These are phyloP conservation scores for Thalassaphorura encarpata DNA, from an alignment of 1,140 invertebrate species.

Conservation along the genomic window DNA sequence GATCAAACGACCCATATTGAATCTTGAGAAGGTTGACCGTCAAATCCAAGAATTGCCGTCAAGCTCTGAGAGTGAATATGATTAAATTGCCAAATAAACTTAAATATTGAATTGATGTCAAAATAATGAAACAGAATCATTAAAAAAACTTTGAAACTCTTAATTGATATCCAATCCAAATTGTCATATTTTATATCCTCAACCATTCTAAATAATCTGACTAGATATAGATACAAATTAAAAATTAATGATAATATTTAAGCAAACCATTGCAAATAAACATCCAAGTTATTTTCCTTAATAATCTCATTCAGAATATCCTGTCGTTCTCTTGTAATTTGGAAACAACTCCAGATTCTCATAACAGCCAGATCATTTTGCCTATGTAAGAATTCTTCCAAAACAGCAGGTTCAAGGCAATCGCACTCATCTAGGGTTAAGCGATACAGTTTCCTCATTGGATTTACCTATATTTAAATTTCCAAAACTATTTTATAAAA, in stretches of 20 bases:
- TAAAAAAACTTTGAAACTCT: no score
- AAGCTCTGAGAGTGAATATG: no score
- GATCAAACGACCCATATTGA: no score
- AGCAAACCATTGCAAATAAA: constrained; percentile 35
- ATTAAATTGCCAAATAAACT: no score
- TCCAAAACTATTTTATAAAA: no score
- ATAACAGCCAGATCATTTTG: constrained; percentile 34
- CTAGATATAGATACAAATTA: neutral
- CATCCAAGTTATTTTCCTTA: constrained; percentile 32
- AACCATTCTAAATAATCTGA: neutral
- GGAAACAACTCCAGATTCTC: constrained; percentile 35
- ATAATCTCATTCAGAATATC: constrained; percentile 21
- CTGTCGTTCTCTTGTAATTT: constrained; percentile 28
- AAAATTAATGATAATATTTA: constrained; percentile 7
- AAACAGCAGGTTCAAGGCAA: constrained; percentile 18
- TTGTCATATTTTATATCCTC: no score
- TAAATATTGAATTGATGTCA: no score
- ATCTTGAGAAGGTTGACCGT: no score
- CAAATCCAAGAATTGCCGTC: no score
- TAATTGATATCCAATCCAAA: neutral
- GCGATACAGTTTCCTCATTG: constrained; percentile 33
- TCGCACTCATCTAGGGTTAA: constrained; percentile 35
- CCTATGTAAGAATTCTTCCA: constrained; percentile 32
- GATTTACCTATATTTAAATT: constrained; percentile 36
- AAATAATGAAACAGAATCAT: no score